Base-by-base conservation (phyloP, 1,140 invertebrate genomes). In the Drosophila willistoni region DNA sequence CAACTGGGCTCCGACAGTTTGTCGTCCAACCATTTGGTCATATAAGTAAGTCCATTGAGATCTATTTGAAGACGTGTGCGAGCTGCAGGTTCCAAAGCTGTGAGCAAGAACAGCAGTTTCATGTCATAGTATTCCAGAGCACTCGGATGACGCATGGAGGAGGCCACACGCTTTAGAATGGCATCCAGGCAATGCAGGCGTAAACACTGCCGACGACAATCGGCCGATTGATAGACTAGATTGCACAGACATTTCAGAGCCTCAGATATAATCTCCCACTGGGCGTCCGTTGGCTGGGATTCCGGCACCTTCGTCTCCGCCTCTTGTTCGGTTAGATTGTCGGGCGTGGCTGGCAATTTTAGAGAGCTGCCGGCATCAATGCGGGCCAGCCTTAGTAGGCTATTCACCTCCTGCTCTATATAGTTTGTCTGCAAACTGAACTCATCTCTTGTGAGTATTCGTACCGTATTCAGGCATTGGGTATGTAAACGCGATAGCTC, bases 171-270 rank as follows among this genome's bases (percentile, higher is more conserved):
- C 66, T 95, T 94, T 3, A 98, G 93, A 22, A 98, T 93, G 54
- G 95, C 95, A 75, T 96, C 94, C 13, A 97, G 93, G 76, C 96
- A 95, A 90, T 96, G 96, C 73, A 95, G 93, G 2, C 79, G 79
- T 56, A 94, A 93, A 92, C 96, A 96, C 41, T 96, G 92, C 66
- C 93, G 93, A 72, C 96, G 95, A 0, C 95, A 95, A 54, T 94
- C 94, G 56, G 92, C 85, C 93, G 96, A 97, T 90, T 98, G 97
- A 90, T 95, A 98, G 55, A 98, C 93, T 51, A 98, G 92, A 93
- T 99, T 99, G 87, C 96, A 98, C 2, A 99, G 91, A 89, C 97
- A 96, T 93, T 98, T 99, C 55, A 97, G 92, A 0, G 96, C 95
- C 92, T 98, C 97, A 7, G 96, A 92, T 72, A 93, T 81, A 0